Conservation (phyloP, 2,797 vertebrate species). For the Acipenser oxyrinchus region DNA sequence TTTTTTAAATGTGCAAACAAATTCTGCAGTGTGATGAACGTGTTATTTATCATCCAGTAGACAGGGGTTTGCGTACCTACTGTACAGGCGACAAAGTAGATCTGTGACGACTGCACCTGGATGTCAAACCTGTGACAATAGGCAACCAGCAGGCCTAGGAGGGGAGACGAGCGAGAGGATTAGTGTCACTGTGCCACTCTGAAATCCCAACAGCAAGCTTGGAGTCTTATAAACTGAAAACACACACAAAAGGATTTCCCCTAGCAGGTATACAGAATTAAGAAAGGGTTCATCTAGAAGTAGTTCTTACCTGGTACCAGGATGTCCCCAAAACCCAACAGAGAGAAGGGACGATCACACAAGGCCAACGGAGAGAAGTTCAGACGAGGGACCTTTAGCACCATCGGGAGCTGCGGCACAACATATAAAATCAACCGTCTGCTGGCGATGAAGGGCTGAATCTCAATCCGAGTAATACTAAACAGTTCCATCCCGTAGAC, state of each 20-base stretch:
- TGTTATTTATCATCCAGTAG: background rate
- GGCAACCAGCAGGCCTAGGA: slow-evolving; percentile 79
- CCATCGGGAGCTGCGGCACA: slow-evolving; percentile 82
- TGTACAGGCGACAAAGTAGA: slow-evolving; percentile 91
- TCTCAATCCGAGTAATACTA: no score
- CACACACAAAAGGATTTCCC: no score
- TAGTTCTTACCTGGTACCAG: slow-evolving; percentile 81
- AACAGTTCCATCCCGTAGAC: no score
- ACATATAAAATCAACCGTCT: slow-evolving; percentile 2
- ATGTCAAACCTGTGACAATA: slow-evolving; percentile 97
- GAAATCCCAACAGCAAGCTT: background rate
- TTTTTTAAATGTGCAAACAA: background rate
- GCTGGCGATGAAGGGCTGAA: no score
- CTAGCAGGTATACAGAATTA: no score
- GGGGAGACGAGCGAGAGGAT: slow-evolving; percentile 7
- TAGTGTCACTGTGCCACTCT: background rate
- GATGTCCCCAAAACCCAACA: slow-evolving; percentile 92
- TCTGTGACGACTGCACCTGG: slow-evolving; percentile 80
- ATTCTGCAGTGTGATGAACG: slow-evolving; percentile 11
- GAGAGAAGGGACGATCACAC: slow-evolving; percentile 88
- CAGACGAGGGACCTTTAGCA: slow-evolving; percentile 87
- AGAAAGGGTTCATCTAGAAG: no score
- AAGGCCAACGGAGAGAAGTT: slow-evolving; percentile 81
- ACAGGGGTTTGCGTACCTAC: slow-evolving; percentile 61
- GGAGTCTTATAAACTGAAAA: background rate